phyloP scores from a whole-genome alignment of 2,888 invertebrate species.

The Dolichopus griseipennis region DNA sequence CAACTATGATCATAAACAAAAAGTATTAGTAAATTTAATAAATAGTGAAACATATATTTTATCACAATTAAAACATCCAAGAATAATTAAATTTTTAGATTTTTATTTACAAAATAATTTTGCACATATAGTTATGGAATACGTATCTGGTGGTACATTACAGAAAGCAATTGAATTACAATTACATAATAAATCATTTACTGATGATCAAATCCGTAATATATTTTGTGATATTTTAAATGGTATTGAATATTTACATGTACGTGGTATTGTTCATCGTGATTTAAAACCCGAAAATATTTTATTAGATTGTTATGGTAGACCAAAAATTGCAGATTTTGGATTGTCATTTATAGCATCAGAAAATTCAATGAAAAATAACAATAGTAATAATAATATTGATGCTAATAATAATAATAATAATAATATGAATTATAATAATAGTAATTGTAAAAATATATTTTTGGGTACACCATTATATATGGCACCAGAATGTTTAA shows the following conservation, averaged over 20 bases:
- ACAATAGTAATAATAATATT: background rate
- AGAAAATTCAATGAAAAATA: background rate
- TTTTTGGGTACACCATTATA: slow-evolving; percentile 64
- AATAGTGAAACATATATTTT: slow-evolving; percentile 38
- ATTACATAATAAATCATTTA: slow-evolving; percentile 17
- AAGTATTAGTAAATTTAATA: slow-evolving; percentile 30
- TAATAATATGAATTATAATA: too few species aligned
- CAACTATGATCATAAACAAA: slow-evolving; percentile 28
- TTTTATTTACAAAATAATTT: slow-evolving; percentile 31
- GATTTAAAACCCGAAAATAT: slow-evolving; percentile 71
- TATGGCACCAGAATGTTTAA: slow-evolving; percentile 63
- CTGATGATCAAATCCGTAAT: slow-evolving; percentile 30
- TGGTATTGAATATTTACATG: slow-evolving; percentile 40
- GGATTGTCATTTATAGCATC: slow-evolving; percentile 46
- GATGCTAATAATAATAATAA: slow-evolving; percentile 5
- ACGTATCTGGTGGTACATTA: slow-evolving; percentile 35
- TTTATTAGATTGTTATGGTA: slow-evolving; percentile 54
- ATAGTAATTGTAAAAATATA: slow-evolving; percentile 13
- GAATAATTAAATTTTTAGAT: slow-evolving; percentile 36
- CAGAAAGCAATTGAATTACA: slow-evolving; percentile 28
- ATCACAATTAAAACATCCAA: slow-evolving; percentile 38
- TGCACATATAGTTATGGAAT: slow-evolving; percentile 40
- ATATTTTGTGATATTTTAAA: slow-evolving; percentile 43
- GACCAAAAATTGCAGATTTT: slow-evolving; percentile 64
- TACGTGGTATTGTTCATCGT: slow-evolving; percentile 46